Evolutionary conservation across 2,113 vertebrate genomes (phyloP), one percentile per base, ranked within the genome.

Genomic region (Takifugu flavidus): DNA sequence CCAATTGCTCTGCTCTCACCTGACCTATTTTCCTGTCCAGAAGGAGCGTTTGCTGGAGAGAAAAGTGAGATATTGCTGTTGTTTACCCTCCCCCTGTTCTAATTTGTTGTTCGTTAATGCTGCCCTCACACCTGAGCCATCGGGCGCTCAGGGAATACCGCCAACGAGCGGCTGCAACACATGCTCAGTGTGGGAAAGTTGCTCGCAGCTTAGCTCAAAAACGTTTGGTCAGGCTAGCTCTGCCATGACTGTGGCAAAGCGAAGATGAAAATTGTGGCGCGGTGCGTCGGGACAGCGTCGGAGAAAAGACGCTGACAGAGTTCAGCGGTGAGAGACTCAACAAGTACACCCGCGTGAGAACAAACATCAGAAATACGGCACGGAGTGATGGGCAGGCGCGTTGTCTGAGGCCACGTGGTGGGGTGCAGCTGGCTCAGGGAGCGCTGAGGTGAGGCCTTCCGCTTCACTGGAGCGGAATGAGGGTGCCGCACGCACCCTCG

Each of bases 401-500:
- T 78, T 87, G 85, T 88, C 78, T 84, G 81, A 86, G 75, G 81
- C 82, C 83, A 88, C 83, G 88, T 89, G 89, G 82, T 65, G 74
- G 89, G 87, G 84, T 89, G 90, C 91, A 92, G 91, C 90, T 92
- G 91, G 91, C 89, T 90, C 78, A 73, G 79, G 82, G 83, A 89
- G 87, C 88, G 79, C 87, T 89, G 89, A 88, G 88, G 87, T 90
- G 89, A 89, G 86, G 89, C 82, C 88, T 91, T 91, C 84, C 73
- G 87, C 86, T 84, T 85, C 91, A 88, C 39, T 80, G 87, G 79
- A 89, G 89, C 88, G 70, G 83, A 90, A 90, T 78, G 49, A 78
- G 83, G 77, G 81, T 72, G 74, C 72, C 73, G 58, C 72, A 56
- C 72, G 34, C 80, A 77, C 80, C 69, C 68, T 78, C 70, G 63